Evolutionary conservation across 2,888 invertebrate genomes (phyloP), one percentile per base, ranked within the genome.

Genomic region (Hetaerina titia): DNA sequence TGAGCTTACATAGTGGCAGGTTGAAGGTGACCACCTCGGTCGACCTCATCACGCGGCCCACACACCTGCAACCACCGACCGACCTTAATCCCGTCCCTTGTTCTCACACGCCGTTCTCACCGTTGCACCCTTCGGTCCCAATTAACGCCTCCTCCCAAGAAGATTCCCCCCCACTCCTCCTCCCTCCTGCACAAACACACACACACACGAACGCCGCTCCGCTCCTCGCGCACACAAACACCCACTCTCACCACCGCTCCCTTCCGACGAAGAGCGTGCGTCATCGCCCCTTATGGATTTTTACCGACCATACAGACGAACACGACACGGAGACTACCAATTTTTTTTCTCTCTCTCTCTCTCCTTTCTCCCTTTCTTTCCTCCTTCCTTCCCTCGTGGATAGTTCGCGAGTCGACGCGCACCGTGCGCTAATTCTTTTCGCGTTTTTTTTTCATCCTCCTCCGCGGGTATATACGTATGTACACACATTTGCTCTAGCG

Each of bases 101-200:
- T 81, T 81, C 81, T 81, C 81, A 81, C 81, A 31, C 81, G 74
- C 25, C 8, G 9, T 9, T 9, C 19, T 8, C 22, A n/a, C 69
- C 69, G 69, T n/a, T n/a, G 81, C 81, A 81, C 81, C 81, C 81
- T 81, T 22, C 31, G 22, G 81, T n/a, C 31, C 81, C 81, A 81
- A 81, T 81, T 81, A 81, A 81, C 81, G 81, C 81, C 81, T 81
- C 31, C 81, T 60, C 60, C 60, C 11, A 11, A 60, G 60, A 60
- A 60, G 60, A 60, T 60, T 45, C 60, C 60, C 5, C 60, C 60
- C 17, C 17, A n/a, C n/a, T n/a, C 60, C 60, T 6, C 17, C 0
- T 13, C 9, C 31, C 31, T 13, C 19, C 81, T 31, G 6, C 19
- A 31, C 25, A 8, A 31, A 81, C 81, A 81, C 1, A 31, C 81